Evolutionary conservation across 2,888 invertebrate genomes (phyloP).

Genomic region (Boloria selene): DNA sequence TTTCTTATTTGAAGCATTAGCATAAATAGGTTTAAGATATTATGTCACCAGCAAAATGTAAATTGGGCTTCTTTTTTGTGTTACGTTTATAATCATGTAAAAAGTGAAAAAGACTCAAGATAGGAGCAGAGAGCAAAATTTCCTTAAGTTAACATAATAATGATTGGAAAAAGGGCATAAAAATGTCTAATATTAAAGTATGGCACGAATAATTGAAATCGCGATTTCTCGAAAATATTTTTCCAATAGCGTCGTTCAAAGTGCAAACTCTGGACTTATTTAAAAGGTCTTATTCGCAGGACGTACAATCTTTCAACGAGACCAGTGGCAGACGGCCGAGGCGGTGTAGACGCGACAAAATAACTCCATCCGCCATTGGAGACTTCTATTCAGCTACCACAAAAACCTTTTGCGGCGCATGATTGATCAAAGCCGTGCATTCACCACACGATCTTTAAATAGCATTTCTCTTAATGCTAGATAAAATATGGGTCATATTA

Average conservation of each 20-base stretch:
- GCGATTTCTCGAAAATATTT: slow-evolving; percentile 44
- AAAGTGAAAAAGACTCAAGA: background rate
- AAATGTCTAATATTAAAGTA: slow-evolving; percentile 32
- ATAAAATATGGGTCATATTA: slow-evolving; percentile 12
- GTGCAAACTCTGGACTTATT: slow-evolving; percentile 59
- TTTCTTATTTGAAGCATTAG: too few relatives aligned
- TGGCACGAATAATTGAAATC: slow-evolving; percentile 41
- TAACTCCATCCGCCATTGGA: slow-evolving; percentile 63
- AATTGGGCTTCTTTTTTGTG: too few relatives aligned
- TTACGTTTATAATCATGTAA: too few relatives aligned
- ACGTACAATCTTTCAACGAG: slow-evolving; percentile 66
- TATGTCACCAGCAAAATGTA: too few relatives aligned
- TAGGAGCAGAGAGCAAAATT: background rate
- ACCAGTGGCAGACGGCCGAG: slow-evolving; percentile 59
- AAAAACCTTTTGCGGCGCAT: slow-evolving; percentile 74
- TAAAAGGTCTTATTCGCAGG: slow-evolving; percentile 63
- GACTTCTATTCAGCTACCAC: slow-evolving; percentile 69
- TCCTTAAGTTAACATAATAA: slow-evolving; percentile 16
- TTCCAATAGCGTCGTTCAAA: slow-evolving; percentile 43
- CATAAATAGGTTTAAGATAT: too few relatives aligned
- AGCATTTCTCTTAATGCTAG: slow-evolving; percentile 53
- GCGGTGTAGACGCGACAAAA: slow-evolving; percentile 63
- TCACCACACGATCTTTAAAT: slow-evolving; percentile 62
- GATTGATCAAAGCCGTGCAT: slow-evolving; percentile 77
- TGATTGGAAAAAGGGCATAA: slow-evolving; percentile 18